phyloP scores from a whole-genome alignment of 2,888 invertebrate species.

The Tanypteryx hageni region DNA sequence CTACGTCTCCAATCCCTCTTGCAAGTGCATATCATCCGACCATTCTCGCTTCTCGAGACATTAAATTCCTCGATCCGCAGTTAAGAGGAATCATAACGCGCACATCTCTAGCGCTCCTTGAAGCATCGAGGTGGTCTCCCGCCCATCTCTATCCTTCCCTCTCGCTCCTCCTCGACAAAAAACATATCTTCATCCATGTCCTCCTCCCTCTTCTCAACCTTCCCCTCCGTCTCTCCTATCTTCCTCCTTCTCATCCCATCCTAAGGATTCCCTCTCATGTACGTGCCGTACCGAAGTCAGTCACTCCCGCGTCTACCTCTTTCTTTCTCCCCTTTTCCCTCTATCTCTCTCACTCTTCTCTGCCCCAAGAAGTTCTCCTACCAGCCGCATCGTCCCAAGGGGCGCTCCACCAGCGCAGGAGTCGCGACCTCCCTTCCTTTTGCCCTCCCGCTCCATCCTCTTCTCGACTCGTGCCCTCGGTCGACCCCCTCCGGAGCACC shows the following conservation, averaged over 20 bases:
- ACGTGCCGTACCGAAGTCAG: too few species aligned
- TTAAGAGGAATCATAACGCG: too few species aligned
- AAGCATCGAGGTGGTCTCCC: too few species aligned
- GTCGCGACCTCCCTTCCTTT: background rate
- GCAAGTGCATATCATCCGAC: too few species aligned
- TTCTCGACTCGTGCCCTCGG: background rate
- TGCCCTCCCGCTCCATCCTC: background rate
- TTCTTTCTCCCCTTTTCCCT: background rate
- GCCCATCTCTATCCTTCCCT: too few species aligned
- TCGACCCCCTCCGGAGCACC: background rate
- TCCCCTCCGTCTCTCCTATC: too few species aligned
- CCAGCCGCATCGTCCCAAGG: constrained; percentile 52
- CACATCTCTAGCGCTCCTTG: too few species aligned
- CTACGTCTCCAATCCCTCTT: too few species aligned
- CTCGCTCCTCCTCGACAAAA: background rate
- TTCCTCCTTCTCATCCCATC: background rate
- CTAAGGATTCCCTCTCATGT: background rate
- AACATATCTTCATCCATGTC: background rate
- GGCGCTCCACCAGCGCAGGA: constrained; percentile 24
- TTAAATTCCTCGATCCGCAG: too few species aligned
- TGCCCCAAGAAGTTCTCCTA: constrained; percentile 47
- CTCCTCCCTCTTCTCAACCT: background rate
- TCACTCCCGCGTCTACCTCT: background rate
- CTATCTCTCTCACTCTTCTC: constrained; percentile 27
- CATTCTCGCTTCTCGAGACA: too few species aligned